phyloP scores from a whole-genome alignment of 2,888 invertebrate genomes.

The Hydrotaea cyrtoneurina region DNA sequence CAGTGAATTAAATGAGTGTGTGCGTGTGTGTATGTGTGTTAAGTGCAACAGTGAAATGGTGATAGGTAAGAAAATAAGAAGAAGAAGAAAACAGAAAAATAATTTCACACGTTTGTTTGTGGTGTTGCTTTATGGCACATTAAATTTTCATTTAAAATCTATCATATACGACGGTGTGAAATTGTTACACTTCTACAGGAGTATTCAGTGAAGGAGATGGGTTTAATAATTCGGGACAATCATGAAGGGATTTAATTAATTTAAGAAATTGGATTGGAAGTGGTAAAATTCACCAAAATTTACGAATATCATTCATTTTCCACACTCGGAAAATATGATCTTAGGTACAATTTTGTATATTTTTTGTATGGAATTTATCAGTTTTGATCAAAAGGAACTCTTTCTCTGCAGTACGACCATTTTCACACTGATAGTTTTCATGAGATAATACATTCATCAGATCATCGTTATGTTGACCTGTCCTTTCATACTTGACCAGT shows the following conservation, averaged over 20 bases:
- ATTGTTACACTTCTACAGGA: neutral
- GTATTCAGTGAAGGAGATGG: neutral
- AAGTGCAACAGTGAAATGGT: conserved; percentile 1
- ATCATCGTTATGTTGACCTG: no score
- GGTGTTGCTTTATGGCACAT: conserved; percentile 51
- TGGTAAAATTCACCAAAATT: no score
- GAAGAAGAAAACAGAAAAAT: neutral
- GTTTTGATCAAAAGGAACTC: no score
- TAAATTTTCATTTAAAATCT: conserved; percentile 67
- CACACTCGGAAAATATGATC: no score
- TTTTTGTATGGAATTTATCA: no score
- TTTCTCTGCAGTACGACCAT: no score
- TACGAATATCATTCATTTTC: no score
- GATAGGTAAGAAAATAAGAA: conserved; percentile 11
- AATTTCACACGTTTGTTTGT: conserved; percentile 35
- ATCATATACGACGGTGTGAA: conserved; percentile 48
- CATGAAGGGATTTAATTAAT: neutral
- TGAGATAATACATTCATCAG: no score
- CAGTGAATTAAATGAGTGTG: neutral
- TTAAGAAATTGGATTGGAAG: no score
- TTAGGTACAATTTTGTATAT: no score
- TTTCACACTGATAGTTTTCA: no score
- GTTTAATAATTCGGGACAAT: neutral
- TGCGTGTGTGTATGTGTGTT: conserved; percentile 1
- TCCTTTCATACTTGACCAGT: neutral